Percentiles rank a stretch among this genome's conserved stretches.
These are phyloP conservation scores for Anthophora plumipes DNA, from an alignment of 2,888 invertebrate species.

Conservation along the genomic window DNA sequence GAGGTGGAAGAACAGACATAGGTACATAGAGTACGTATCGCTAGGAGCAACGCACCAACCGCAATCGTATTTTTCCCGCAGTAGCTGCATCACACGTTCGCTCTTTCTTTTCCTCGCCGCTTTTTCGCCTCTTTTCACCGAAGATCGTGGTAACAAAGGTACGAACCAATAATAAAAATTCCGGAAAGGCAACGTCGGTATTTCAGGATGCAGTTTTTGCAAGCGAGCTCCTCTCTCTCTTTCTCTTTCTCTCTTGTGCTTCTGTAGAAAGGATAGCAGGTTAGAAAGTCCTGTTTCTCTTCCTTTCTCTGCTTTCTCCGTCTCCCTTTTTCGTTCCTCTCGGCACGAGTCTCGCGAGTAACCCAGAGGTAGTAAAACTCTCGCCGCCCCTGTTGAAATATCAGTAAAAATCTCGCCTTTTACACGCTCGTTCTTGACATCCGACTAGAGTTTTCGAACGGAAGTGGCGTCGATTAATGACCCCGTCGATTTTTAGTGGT, in stretches of 20 bases:
- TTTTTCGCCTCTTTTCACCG: slow-evolving; percentile 17
- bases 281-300: slow-evolving; percentile 49
- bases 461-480: too few species aligned
- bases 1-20: not conserved
- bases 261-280: slow-evolving; percentile 24
- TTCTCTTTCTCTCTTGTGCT: not conserved
- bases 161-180: slow-evolving; percentile 63
- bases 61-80: slow-evolving; percentile 41
- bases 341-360: not conserved
- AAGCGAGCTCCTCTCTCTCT: not conserved
- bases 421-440: slow-evolving; percentile 8
- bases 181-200: slow-evolving; percentile 45
- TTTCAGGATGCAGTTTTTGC: slow-evolving; percentile 49
- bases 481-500: too few species aligned
- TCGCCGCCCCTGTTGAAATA: slow-evolving; percentile 43
- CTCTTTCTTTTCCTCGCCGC: not conserved
- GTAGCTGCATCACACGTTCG: slow-evolving; percentile 20
- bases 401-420: slow-evolving; percentile 42
- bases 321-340: not conserved
- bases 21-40: not conserved
- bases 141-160: slow-evolving; percentile 62
- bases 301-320: not conserved
- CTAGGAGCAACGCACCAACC: not conserved
- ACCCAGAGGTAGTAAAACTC: slow-evolving; percentile 41
- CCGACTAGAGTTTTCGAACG: not conserved